Conservation (phyloP, 2,888 invertebrate species). For the Oligia strigilis region DNA sequence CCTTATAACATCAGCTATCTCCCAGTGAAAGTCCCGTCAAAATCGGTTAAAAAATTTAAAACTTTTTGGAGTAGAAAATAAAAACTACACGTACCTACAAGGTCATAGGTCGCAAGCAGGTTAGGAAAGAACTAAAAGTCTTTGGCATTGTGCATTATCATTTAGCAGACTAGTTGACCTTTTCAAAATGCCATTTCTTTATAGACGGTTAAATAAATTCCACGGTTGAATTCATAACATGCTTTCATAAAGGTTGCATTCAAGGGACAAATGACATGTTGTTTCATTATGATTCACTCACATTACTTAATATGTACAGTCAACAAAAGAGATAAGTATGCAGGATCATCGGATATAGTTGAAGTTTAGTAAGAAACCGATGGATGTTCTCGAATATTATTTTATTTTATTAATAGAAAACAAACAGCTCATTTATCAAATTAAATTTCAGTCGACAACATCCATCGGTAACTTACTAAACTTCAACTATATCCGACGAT, state of each 20-base stretch:
- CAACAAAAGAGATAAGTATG: too few species aligned
- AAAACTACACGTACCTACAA: background rate
- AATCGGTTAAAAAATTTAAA: background rate
- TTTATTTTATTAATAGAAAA: too few species aligned
- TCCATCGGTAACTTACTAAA: too few species aligned
- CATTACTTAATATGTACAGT: background rate
- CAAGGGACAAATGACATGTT: background rate
- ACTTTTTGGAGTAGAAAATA: background rate
- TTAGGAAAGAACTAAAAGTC: background rate
- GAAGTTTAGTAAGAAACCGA: too few species aligned
- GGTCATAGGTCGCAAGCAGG: background rate
- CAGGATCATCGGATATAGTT: too few species aligned
- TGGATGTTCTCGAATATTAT: too few species aligned
- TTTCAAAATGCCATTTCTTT: conserved; percentile 13
- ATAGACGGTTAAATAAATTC: conserved; percentile 3
- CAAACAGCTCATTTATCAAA: too few species aligned
- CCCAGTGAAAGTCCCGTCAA: background rate
- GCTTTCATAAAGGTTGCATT: conserved; percentile 15
- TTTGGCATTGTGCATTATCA: background rate
- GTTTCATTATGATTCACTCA: conserved; percentile 8
- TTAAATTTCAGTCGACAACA: too few species aligned
- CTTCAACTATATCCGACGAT: too few species aligned
- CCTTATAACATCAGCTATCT: background rate
- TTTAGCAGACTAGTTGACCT: conserved; percentile 22
- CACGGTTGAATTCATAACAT: conserved; percentile 18